Conservation (phyloP, 2,113 vertebrate genomes). For the Pachycephala philippinensis region DNA sequence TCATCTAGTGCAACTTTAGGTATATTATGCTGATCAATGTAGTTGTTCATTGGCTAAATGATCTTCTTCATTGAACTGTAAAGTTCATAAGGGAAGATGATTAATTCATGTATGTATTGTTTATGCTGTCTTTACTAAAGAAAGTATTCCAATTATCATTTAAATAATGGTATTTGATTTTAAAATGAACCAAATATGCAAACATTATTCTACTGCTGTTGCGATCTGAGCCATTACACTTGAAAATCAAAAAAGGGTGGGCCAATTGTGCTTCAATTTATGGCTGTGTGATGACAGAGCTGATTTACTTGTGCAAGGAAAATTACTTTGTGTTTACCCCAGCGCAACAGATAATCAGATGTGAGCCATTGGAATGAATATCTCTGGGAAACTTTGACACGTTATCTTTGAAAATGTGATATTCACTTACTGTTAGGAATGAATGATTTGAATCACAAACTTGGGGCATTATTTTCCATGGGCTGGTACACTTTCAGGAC, state of each 20-base stretch:
- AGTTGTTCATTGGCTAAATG: background rate
- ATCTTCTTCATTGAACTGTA: background rate
- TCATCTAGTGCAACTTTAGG: background rate
- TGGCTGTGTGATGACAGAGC: background rate
- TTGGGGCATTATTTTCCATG: background rate
- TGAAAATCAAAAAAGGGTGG: background rate
- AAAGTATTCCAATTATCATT: constrained; percentile 22
- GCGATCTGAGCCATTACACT: background rate
- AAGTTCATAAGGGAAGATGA: background rate
- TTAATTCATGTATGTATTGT: constrained; percentile 23
- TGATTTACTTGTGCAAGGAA: background rate
- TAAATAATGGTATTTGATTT: constrained; percentile 20
- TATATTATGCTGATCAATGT: background rate
- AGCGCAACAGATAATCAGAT: background rate
- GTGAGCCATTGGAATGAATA: background rate
- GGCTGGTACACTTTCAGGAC: background rate
- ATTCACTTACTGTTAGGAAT: background rate
- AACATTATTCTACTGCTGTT: background rate
- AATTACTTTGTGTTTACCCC: background rate
- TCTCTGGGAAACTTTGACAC: background rate
- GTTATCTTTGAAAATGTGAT: constrained; percentile 22
- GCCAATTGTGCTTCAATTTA: background rate
- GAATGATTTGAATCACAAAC: background rate
- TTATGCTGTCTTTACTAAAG: constrained; percentile 13
- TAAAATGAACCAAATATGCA: constrained; percentile 11